Conservation (phyloP, 2,888 invertebrate genomes). For the Deladenus siricidicola region DNA sequence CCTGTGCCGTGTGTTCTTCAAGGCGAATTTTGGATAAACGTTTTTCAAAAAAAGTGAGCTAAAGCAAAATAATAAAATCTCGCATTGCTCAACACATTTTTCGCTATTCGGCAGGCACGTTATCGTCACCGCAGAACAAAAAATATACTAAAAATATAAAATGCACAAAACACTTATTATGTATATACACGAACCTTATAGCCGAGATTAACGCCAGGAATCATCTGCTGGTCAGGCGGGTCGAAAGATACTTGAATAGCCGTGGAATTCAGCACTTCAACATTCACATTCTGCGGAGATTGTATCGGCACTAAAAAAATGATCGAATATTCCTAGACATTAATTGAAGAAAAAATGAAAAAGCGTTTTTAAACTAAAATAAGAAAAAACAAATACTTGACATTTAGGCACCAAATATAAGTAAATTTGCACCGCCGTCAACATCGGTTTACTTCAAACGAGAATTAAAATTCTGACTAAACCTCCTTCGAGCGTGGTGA, state of each 20-base stretch:
- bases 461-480: too few relatives aligned
- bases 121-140: not conserved
- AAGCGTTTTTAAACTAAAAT: conserved; percentile 5
- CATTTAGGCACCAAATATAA: too few relatives aligned
- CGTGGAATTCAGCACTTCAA: conserved; percentile 76
- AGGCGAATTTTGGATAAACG: not conserved
- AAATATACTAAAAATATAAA: too few relatives aligned
- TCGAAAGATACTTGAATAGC: conserved; percentile 76
- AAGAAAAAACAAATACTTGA: too few relatives aligned
- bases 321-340: too few relatives aligned
- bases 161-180: too few relatives aligned
- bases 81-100: too few relatives aligned
- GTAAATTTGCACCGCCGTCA: too few relatives aligned
- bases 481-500: conserved; percentile 87
- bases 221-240: conserved; percentile 93
- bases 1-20: conserved; percentile 17
- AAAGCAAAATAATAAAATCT: too few relatives aligned
- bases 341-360: not conserved
- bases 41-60: not conserved
- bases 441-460: too few relatives aligned
- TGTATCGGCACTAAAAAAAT: conserved; percentile 76
- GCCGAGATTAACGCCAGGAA: conserved; percentile 94
- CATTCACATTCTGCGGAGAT: conserved; percentile 73
- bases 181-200: conserved; percentile 65
- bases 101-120: conserved; percentile 1